These are phyloP conservation scores for Hydropotes inermis DNA, from an alignment of 2,113 vertebrate genomes.

Conservation along the genomic window DNA sequence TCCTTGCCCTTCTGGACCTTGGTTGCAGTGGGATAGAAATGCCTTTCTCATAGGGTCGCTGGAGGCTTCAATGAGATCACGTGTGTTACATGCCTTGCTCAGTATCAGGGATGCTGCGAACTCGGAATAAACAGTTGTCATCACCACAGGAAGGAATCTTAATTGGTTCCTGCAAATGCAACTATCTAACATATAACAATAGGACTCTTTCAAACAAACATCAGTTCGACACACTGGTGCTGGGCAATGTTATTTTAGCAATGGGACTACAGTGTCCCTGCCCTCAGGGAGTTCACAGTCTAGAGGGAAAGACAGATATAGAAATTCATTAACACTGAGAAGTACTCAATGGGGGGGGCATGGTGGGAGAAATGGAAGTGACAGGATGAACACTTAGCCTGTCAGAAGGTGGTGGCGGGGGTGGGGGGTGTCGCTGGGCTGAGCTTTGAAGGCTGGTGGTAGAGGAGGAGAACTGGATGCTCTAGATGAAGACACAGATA, in stretches of 20 bases:
- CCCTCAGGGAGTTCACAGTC: neutral
- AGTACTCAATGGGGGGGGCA: neutral
- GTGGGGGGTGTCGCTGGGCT: neutral
- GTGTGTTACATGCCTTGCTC: neutral
- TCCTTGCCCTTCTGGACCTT: neutral
- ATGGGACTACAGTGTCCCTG: neutral
- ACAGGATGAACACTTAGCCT: neutral
- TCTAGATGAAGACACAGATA: neutral
- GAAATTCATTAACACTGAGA: neutral
- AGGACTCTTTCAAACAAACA: neutral
- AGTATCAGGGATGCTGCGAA: neutral
- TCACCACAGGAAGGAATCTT: neutral
- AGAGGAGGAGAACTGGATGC: neutral
- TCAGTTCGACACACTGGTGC: neutral
- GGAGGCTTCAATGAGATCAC: neutral
- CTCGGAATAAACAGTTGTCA: neutral
- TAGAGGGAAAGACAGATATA: neutral
- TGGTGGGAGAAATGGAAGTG: neutral
- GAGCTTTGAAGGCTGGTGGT: neutral
- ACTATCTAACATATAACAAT: neutral
- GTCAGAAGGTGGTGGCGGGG: neutral
- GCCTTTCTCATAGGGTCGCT: neutral
- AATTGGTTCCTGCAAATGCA: neutral
- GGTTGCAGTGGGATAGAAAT: neutral
- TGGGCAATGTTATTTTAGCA: neutral